Evolutionary conservation across 2,113 vertebrate genomes (phyloP).

Genomic region (Bos javanicus): DNA sequence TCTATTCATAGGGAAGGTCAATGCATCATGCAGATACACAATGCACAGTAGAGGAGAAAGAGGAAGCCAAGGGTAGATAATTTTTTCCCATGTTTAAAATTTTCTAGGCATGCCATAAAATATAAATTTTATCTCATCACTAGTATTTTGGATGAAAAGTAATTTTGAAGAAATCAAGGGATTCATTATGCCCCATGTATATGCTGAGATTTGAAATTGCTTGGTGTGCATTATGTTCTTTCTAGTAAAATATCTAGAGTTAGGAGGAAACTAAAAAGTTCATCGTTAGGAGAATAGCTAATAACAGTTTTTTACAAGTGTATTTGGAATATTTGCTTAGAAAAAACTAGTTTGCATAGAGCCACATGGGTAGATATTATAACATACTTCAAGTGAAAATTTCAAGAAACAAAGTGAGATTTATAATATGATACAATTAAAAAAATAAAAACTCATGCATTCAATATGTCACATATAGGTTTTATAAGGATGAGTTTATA

Average conservation of each 20-base stretch:
- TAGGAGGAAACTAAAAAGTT: not conserved
- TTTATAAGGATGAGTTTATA: not conserved
- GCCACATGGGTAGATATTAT: not conserved
- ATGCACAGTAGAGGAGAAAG: not conserved
- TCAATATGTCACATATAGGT: not conserved
- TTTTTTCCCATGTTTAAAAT: not conserved
- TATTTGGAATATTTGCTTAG: not conserved
- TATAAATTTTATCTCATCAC: not conserved
- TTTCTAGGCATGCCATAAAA: not conserved
- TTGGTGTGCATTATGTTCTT: not conserved
- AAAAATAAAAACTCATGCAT: not conserved
- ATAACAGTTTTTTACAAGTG: not conserved
- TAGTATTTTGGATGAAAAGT: not conserved
- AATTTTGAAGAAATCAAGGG: not conserved
- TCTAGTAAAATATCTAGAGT: not conserved
- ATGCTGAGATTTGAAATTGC: not conserved
- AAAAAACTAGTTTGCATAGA: not conserved
- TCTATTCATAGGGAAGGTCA: not conserved
- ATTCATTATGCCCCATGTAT: not conserved
- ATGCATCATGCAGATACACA: too few relatives aligned
- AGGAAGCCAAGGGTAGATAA: not conserved
- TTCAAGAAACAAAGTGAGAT: not conserved
- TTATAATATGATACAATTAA: not conserved
- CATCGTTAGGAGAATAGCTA: not conserved
- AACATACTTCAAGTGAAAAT: not conserved